Evolutionary conservation across 2,888 invertebrate species (phyloP), one percentile per base, ranked within the genome.

Genomic region (Ennomos erosarius): DNA sequence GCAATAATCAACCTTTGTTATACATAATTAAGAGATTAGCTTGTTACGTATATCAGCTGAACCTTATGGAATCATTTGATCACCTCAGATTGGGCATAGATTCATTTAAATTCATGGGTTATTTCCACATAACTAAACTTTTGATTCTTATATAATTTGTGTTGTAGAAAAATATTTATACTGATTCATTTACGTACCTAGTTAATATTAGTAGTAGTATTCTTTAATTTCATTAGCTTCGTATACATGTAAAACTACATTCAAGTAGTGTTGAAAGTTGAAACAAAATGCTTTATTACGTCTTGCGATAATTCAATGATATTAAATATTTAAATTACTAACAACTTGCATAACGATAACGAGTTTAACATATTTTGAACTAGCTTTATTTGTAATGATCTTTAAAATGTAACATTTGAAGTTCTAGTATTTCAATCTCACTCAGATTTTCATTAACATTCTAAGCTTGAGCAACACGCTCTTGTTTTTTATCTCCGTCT

Each of bases 1-100:
- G 42, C 51, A 59, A 55, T 55, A 46, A 46, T 53, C 45, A 48
- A 50, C 49, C 52, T 61, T 61, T 61, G 49, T 53, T 56, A 49
- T 26, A 5, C 48, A n/a, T 9, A 13, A 34, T 45, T 10, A 34
- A 26, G n/a, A 9, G 12, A 42, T 42, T 13, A 10, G 12, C 12
- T 16, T 40, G 35, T 44, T 43, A n/a, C 26, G 26, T 26, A 26
- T 26, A 4, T n/a, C n/a, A 26, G 26, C 6, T 5, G 26, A 26
- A 26, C 26, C 6, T 26, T 26, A 26, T 26, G 26, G 26, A 26
- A 6, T 26, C 1, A 26, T 6, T 6, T 26, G 26, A 26, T 26
- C 26, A 26, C 26, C 6, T 26, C 26, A 26, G 10, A 43, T 13
- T 42, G 26, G 13, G 1, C 34, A 39, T 39, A 34, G 33, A 10